Evolutionary conservation across 2,888 invertebrate genomes (phyloP), one percentile per base, ranked within the genome.

Genomic region (Spatulosminthurus flaviceps): DNA sequence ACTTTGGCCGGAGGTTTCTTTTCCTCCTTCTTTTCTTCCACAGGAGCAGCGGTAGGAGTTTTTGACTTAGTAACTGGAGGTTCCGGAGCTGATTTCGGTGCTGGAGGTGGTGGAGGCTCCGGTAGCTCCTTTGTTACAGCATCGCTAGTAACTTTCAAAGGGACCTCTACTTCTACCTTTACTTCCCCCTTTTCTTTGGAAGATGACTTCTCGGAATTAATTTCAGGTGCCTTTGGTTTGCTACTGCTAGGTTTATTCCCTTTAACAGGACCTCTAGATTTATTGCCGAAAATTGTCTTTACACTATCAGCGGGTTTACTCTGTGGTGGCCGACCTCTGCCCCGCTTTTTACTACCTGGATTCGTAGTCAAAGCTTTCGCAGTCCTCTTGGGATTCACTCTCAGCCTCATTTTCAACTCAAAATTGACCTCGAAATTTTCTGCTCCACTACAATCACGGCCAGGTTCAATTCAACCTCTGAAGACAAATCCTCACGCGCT

Each of bases 311-410:
- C 34, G 41, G 70, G 22, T 69, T 69, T 69, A 29, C 2, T 41
- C 11, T 21, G 26, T 21, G 70, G 70, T n/a, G 70, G 70, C 22
- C 70, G 13, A 28, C 70, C 70, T 22, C 70, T 34, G 2, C 72
- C 51, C 24, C 51, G 42, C 24, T 60, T 60, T n/a, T 64, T 64
- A 26, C 22, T 24, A 5, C 24, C 61, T 24, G 7, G 24, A 60
- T 60, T n/a, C 19, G 51, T 21, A 22, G 11, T 64, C 29, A 61
- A 26, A 0, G 64, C 51, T 28, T 78, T 78, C 19, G 71, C 72
- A 11, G 78, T 71, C 21, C 60, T 28, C n/a, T 72, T 71, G 16
- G 78, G 78, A 78, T 78, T 78, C 26, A 28, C 43, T 60, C 78
- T 28, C 24, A 78, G 24, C 42, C 60, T 71, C 78, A 78, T 78